Evolutionary conservation across 2,888 invertebrate genomes (phyloP).

Genomic region (Calephelis perditalis): DNA sequence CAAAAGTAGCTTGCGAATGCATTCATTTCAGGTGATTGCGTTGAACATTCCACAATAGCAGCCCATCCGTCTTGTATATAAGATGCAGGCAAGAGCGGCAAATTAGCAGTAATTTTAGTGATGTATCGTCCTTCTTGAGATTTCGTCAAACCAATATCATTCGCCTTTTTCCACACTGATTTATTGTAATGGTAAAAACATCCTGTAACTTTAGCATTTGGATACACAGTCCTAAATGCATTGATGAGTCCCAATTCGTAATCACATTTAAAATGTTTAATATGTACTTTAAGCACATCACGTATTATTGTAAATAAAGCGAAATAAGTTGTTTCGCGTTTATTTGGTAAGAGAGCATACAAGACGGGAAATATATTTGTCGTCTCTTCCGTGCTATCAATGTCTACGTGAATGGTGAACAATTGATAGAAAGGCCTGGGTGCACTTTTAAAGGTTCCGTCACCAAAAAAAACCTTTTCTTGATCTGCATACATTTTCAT

Average conservation of each 20-base stretch:
- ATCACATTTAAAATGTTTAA: conserved; percentile 13
- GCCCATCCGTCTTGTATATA: conserved; percentile 1
- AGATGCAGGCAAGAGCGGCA: neutral
- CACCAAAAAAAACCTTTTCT: conserved; percentile 13
- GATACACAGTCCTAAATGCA: conserved; percentile 4
- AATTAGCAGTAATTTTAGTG: neutral
- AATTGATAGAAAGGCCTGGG: conserved; percentile 12
- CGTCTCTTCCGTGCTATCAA: neutral
- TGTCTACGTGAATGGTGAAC: conserved; percentile 10
- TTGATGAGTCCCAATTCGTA: conserved; percentile 4
- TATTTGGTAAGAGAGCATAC: conserved; percentile 9
- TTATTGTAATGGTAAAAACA: conserved; percentile 12
- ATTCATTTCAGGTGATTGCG: neutral
- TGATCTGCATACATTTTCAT: conserved; percentile 11
- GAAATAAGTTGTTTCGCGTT: conserved; percentile 5
- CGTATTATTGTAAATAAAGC: neutral
- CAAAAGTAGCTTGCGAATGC: neutral
- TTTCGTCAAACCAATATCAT: neutral
- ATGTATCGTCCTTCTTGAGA: neutral
- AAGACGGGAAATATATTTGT: conserved; percentile 8
- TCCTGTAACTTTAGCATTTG: conserved; percentile 10
- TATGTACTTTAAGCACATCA: neutral
- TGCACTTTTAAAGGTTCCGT: conserved; percentile 12
- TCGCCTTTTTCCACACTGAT: conserved; percentile 12
- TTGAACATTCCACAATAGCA: conserved; percentile 5